phyloP scores from a whole-genome alignment of 2,113 vertebrate genomes.

The Polyodon spathula region DNA sequence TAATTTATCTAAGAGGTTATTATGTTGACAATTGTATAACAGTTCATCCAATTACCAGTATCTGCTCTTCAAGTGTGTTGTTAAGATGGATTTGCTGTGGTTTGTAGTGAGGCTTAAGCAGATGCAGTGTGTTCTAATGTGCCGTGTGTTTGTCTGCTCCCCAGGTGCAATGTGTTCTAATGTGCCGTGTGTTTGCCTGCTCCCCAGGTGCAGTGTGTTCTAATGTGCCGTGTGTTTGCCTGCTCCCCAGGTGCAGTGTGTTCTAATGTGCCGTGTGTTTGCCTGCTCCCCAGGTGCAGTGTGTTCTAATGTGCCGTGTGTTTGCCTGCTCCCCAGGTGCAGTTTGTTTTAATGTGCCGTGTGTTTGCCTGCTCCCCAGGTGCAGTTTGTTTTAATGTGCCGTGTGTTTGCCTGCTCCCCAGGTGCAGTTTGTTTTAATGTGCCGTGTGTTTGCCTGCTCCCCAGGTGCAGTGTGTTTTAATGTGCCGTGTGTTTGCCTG shows the following conservation, averaged over 20 bases:
- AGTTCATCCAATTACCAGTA: no score
- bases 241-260: conserved; percentile 73
- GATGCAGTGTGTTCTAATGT: no score
- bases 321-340: conserved; percentile 57
- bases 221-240: no score
- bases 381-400: no score
- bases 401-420: conserved; percentile 3
- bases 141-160: conserved; percentile 2
- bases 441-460: conserved; percentile 3
- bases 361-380: conserved; percentile 45
- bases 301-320: no score
- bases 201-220: conserved; percentile 81
- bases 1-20: no score
- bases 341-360: no score
- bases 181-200: conserved; percentile 3
- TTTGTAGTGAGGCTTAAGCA: not conserved
- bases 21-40: no score
- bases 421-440: no score
- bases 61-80: not conserved
- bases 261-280: no score
- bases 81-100: no score
- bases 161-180: no score
- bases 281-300: conserved; percentile 67
- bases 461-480: conserved; percentile 89
- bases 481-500: conserved; percentile 3